These are phyloP conservation scores for Poecilia picta DNA, from an alignment of 2,797 vertebrate species.

Conservation along the genomic window DNA sequence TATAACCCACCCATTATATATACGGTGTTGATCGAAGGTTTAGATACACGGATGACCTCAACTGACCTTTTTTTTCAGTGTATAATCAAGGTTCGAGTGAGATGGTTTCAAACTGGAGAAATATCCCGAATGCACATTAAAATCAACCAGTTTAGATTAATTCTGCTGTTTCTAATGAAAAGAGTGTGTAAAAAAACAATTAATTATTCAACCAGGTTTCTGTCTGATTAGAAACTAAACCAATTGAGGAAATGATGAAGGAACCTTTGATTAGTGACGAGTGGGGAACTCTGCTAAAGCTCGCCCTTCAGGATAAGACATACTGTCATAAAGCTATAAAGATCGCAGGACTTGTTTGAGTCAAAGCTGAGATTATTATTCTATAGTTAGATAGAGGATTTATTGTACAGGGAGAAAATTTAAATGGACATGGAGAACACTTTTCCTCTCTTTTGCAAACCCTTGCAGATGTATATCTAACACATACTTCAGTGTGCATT, in stretches of 20 bases:
- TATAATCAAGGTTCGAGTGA: not conserved
- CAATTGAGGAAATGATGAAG: conserved; percentile 22
- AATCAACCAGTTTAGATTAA: not conserved
- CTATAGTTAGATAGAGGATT: conserved; percentile 37
- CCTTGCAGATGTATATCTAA: conserved; percentile 30
- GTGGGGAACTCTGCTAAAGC: conserved; percentile 9
- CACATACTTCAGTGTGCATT: conserved; percentile 61
- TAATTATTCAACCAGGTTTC: not conserved
- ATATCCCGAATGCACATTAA: not conserved
- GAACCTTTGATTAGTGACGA: conserved; percentile 39
- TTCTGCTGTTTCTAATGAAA: not conserved
- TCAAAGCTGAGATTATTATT: conserved; percentile 43
- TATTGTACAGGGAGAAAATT: conserved; percentile 43
- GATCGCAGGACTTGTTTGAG: conserved; percentile 23
- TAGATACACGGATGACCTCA: not conserved
- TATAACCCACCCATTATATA: too few relatives aligned
- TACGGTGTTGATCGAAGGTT: not conserved
- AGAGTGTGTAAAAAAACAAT: not conserved
- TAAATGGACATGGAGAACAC: conserved; percentile 55
- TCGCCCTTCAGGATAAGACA: conserved; percentile 11
- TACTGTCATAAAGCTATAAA: conserved; percentile 24
- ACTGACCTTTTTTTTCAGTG: too few relatives aligned
- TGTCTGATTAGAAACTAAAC: conserved; percentile 20
- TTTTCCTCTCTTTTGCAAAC: conserved; percentile 40
- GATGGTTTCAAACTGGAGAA: not conserved